Percentiles rank a stretch among this genome's conserved stretches.
Conservation (phyloP, 2,797 vertebrate genomes). For the Anomalospiza imberbis region DNA sequence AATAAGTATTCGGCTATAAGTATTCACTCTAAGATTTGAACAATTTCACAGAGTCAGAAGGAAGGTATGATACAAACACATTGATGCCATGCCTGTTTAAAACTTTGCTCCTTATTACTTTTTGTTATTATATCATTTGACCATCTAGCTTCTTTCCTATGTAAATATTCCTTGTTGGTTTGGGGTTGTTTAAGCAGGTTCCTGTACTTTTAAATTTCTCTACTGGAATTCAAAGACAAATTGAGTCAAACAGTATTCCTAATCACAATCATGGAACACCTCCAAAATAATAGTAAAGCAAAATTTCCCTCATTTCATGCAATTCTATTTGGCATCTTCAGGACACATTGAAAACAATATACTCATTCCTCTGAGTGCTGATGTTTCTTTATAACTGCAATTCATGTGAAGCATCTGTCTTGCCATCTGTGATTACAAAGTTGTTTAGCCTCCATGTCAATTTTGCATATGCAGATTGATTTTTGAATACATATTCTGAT, state of each 20-base stretch:
- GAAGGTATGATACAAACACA: not conserved
- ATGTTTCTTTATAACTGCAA: not conserved
- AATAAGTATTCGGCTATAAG: not conserved
- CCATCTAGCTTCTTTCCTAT: not conserved
- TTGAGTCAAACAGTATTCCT: not conserved
- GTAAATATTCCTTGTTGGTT: not conserved
- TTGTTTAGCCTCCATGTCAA: not conserved
- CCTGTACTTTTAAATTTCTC: not conserved
- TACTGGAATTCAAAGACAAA: not conserved
- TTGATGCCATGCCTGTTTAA: not conserved
- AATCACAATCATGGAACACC: not conserved
- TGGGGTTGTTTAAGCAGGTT: not conserved
- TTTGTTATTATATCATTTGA: not conserved
- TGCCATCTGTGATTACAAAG: constrained; percentile 42
- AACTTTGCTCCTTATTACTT: not conserved
- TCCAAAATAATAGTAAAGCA: not conserved
- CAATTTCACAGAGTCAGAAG: not conserved
- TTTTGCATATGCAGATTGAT: constrained; percentile 26
- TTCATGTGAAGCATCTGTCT: constrained; percentile 45
- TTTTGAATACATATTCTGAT: not conserved
- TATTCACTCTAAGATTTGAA: not conserved
- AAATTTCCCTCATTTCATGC: not conserved
- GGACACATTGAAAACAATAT: not conserved
- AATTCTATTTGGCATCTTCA: not conserved
- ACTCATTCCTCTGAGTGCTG: not conserved